Percentiles rank a stretch among this genome's conserved stretches.
Conservation (phyloP, 2,888 invertebrate species). For the Spilarctia lutea region DNA sequence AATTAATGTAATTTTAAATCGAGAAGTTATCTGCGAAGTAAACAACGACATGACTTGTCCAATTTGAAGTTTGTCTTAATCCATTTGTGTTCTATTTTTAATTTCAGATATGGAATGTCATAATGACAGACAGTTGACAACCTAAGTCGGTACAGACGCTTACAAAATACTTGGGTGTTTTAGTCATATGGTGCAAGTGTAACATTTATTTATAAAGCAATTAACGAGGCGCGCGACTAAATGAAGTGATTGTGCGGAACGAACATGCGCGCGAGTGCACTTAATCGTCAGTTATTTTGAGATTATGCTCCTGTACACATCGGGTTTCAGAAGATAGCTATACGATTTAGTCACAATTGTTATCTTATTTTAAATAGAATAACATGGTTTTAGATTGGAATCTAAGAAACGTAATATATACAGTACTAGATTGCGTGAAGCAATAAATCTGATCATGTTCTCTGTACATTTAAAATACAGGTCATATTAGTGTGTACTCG, state of each 20-base stretch:
- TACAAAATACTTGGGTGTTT: neutral
- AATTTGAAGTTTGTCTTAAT: neutral
- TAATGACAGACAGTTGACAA: neutral
- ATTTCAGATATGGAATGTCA: neutral
- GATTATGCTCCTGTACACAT: slow-evolving; percentile 8
- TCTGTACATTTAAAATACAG: neutral
- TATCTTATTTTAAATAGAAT: too few relatives aligned
- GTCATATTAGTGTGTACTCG: too few relatives aligned
- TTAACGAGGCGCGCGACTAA: slow-evolving; percentile 53
- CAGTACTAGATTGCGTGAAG: neutral
- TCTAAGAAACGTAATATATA: neutral
- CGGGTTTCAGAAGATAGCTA: neutral
- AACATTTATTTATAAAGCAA: slow-evolving; percentile 64
- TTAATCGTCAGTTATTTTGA: slow-evolving; percentile 46
- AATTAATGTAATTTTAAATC: neutral
- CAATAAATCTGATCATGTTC: too few relatives aligned
- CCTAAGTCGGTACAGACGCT: neutral
- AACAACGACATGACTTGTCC: neutral
- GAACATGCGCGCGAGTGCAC: slow-evolving; percentile 32
- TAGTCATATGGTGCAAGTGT: slow-evolving; percentile 7
- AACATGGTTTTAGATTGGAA: too few relatives aligned
- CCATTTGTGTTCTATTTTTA: neutral
- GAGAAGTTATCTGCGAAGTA: neutral
- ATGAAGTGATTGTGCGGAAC: slow-evolving; percentile 49
- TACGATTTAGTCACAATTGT: neutral